Percentiles rank a stretch among this genome's conserved stretches.
phyloP scores from a whole-genome alignment of 2,797 vertebrate genomes.

The Aythya fuligula region DNA sequence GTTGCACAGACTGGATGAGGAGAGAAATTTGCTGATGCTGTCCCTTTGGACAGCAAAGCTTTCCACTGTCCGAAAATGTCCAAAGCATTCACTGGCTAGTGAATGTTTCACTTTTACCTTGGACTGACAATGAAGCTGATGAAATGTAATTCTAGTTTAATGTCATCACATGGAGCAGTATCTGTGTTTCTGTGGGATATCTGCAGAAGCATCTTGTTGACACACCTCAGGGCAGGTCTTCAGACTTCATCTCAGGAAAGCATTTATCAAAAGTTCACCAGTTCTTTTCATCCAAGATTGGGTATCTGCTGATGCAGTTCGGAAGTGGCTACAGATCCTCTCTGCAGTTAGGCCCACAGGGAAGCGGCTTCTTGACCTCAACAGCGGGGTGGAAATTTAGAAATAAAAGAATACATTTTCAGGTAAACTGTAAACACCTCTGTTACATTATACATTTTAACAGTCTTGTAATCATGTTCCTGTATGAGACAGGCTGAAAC shows the following conservation, averaged over 20 bases:
- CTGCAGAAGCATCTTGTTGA: constrained; percentile 77
- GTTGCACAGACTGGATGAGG: not conserved
- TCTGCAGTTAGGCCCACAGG: constrained; percentile 37
- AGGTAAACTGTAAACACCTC: not conserved
- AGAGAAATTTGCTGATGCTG: not conserved
- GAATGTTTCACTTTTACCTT: not conserved
- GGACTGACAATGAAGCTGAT: not conserved
- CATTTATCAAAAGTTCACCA: constrained; percentile 84
- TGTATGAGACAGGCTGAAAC: not conserved
- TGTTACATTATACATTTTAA: not conserved
- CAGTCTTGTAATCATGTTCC: not conserved
- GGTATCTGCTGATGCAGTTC: constrained; percentile 74
- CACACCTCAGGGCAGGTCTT: constrained; percentile 68
- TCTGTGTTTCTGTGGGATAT: constrained; percentile 71
- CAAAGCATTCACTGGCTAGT: not conserved
- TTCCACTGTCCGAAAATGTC: too few relatives aligned
- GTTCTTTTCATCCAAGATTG: constrained; percentile 86
- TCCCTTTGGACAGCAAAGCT: not conserved
- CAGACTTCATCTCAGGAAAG: constrained; percentile 73
- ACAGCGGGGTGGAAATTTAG: not conserved
- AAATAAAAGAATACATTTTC: constrained; percentile 14
- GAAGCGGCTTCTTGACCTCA: constrained; percentile 72
- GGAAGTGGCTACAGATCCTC: constrained; percentile 43
- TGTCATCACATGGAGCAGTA: not conserved
- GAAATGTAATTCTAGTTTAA: constrained; percentile 1